These are phyloP conservation scores for Zonitis immaculata DNA, from an alignment of 2,888 invertebrate genomes.

Conservation along the genomic window DNA sequence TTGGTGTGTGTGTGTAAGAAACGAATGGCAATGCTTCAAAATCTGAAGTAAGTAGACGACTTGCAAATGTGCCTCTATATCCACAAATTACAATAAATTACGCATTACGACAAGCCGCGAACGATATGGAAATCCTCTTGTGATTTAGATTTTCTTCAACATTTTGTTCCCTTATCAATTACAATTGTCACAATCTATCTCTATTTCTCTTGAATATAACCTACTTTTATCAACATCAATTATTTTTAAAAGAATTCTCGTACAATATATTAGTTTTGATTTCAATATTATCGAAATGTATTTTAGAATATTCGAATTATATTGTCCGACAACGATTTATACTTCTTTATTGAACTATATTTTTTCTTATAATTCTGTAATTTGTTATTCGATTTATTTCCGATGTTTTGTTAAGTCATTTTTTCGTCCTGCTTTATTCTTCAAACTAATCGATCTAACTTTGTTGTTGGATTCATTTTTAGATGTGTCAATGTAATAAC, in stretches of 20 bases:
- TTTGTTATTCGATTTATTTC: background rate
- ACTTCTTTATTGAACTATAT: background rate
- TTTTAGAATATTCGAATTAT: too few species aligned
- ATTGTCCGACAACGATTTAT: background rate
- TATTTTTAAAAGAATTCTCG: too few species aligned
- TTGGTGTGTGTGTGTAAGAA: background rate
- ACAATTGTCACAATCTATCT: background rate
- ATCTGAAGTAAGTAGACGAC: constrained; percentile 11
- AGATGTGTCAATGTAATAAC: constrained; percentile 13
- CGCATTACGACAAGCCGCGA: constrained; percentile 19
- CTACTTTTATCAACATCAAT: too few species aligned
- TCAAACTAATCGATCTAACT: constrained; percentile 13
- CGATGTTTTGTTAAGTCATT: background rate
- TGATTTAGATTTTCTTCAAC: constrained; percentile 6
- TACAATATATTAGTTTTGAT: too few species aligned
- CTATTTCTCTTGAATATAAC: too few species aligned
- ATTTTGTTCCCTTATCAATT: constrained; percentile 11
- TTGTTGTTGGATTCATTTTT: constrained; percentile 14
- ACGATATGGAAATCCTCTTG: constrained; percentile 18
- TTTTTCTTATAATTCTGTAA: background rate
- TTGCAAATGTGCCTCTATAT: constrained; percentile 26
- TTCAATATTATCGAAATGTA: too few species aligned
- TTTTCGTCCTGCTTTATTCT: too few species aligned
- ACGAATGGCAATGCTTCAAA: constrained; percentile 2
- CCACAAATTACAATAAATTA: constrained; percentile 33